Evolutionary conservation across 2,113 vertebrate species (phyloP), one percentile per base, ranked within the genome.

Genomic region (Barnardius zonarius): DNA sequence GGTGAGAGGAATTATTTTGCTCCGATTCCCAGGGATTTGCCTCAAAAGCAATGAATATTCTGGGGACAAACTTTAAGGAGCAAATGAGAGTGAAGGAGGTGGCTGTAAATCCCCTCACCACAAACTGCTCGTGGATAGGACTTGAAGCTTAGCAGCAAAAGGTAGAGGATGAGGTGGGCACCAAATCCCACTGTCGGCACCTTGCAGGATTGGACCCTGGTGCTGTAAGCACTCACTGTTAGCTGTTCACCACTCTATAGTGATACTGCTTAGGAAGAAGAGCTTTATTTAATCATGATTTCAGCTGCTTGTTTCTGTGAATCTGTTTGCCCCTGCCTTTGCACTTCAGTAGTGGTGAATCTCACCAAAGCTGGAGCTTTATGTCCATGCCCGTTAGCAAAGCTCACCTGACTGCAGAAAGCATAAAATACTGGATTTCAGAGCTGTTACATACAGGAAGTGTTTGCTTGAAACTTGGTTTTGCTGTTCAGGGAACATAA

Each of bases 401-500:
- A 88, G 39, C 35, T 92, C 76, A 84, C 3, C 14, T 10, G 2
- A 72, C 30, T 78, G 61, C 4, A 66, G 66, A 88, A 70, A 25
- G 17, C 30, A 54, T 13, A 46, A 89, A 70, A 75, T 54, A 9
- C 23, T 17, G 35, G 15, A 75, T 87, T 95, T 72, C 37, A 33
- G 69, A 35, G 23, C 30, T 37, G 9, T 52, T 68, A 7, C 0
- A 0, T 63, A 33, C n/a, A 88, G 77, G 13, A 14, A 22, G 17
- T 44, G 28, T 17, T 59, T 57, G 13, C 63, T 23, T 69, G 37
- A 61, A 83, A 49, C 4, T 73, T 51, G 8, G 4, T 78, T 83
- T 83, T 76, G 15, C 22, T 74, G 11, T 59, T 83, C 23, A 3
- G 4, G 43, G 78, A 76, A 30, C 10, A 7, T 70, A 74, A 17